A percentile compares a stretch with the other conserved stretches of the same genome.
Evolutionary conservation across 2,888 invertebrate species (phyloP).

Genomic region (Timandra comae): DNA sequence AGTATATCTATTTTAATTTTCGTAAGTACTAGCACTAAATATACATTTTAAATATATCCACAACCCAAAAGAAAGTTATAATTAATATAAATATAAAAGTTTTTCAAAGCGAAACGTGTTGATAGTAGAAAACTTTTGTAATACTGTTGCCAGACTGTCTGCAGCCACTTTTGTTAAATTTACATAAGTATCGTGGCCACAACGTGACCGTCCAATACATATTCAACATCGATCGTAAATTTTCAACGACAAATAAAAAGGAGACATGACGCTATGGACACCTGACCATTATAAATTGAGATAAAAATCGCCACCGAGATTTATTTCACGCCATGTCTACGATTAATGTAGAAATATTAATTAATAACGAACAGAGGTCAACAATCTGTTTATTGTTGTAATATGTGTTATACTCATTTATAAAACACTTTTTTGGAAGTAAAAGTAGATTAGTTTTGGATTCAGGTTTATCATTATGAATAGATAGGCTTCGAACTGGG

Average conservation of each 20-base stretch:
- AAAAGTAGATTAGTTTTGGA: constrained; percentile 8
- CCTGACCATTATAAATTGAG: constrained; percentile 47
- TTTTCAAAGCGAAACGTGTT: constrained; percentile 19
- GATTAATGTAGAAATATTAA: constrained; percentile 58
- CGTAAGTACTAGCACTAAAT: constrained; percentile 4
- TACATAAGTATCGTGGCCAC: constrained; percentile 47
- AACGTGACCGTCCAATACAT: constrained; percentile 51
- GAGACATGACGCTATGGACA: constrained; percentile 39
- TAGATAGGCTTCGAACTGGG: too few relatives aligned
- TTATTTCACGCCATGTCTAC: constrained; percentile 46
- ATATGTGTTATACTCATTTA: constrained; percentile 12
- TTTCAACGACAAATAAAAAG: constrained; percentile 50
- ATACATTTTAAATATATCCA: constrained; percentile 18
- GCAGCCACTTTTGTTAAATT: constrained; percentile 43
- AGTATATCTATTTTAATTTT: too few relatives aligned
- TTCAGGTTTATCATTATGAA: too few relatives aligned
- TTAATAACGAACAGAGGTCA: constrained; percentile 50
- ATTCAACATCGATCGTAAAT: constrained; percentile 53
- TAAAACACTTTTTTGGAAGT: constrained; percentile 5
- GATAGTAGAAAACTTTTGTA: constrained; percentile 23
- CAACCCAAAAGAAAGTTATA: constrained; percentile 7
- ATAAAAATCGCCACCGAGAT: constrained; percentile 49
- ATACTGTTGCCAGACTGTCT: constrained; percentile 65
- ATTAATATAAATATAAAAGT: too few relatives aligned
- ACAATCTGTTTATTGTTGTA: constrained; percentile 47